Evolutionary conservation across 2,888 invertebrate species (phyloP), one percentile per base, ranked within the genome.

Genomic region (Eubasilissa splendida): DNA sequence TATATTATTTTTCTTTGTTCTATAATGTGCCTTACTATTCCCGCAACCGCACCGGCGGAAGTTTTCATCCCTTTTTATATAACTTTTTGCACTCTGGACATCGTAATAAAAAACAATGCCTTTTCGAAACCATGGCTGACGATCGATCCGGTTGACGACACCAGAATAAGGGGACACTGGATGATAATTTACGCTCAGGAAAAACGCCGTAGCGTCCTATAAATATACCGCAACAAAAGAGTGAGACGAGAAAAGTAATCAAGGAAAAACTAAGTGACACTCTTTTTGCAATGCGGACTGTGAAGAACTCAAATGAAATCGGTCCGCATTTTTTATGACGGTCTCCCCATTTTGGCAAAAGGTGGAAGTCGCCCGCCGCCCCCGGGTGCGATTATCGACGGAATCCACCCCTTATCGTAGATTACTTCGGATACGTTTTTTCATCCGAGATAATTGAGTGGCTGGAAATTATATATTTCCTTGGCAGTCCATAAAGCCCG

Each of bases 371-470:
- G 77, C 80, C 77, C 74, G 65, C 76, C 78, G 77, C 60, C 74
- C 22, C 63, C 59, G 82, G 78, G 80, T 78, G 80, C 80, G 77
- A 82, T 82, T 82, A 82, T 82, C 82, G 80, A 68, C 68, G 76
- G 77, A 77, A 63, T 77, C 75, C 76, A 52, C 70, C 77, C 77
- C 66, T 65, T 76, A 79, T 82, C 52, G 82, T 76, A 82, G 82
- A 82, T 82, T 79, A 79, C 82, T 82, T 71, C 71, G 71, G 74
- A 71, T 66, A 50, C n/a, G 65, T 50, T 81, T 78, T 79, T 63
- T 68, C 71, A 74, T 78, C 76, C 11, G 53, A 75, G 58, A 58
- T 58, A 33, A 52, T 76, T 56, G 76, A 76, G 66, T 76, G 76
- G 76, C 56, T 66, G n/a, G 33, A 65, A 76, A 76, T 76, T 33